Evolutionary conservation across 2,113 vertebrate species (phyloP).

Genomic region (Nothoprocta pentlandii): DNA sequence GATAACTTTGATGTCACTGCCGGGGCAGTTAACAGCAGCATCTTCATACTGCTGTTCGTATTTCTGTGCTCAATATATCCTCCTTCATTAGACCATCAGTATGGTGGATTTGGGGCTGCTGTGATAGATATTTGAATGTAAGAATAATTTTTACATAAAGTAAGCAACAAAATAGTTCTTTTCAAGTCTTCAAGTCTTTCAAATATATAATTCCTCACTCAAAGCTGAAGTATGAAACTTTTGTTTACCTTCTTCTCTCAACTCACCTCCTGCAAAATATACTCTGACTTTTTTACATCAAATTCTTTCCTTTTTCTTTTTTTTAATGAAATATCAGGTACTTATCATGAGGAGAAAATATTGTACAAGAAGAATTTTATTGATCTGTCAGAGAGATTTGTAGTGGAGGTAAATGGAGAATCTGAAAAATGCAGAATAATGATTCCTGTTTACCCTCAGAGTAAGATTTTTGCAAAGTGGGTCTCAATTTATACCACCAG

Average conservation of each 20-base stretch:
- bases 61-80: neutral
- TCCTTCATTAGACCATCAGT: neutral
- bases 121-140: neutral
- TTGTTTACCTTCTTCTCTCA: neutral
- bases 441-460: neutral
- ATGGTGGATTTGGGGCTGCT: neutral
- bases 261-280: neutral
- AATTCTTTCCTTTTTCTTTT: neutral
- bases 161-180: neutral
- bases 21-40: neutral
- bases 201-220: neutral
- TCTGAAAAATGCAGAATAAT: neutral
- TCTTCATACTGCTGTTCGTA: neutral
- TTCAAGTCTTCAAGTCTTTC: neutral
- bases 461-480: neutral
- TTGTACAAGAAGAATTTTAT: neutral
- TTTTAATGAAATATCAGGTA: neutral
- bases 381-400: neutral
- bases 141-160: neutral
- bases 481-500: neutral
- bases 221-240: neutral
- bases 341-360: neutral
- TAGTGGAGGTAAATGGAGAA: neutral
- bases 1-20: accelerated
- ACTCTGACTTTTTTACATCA: neutral